Evolutionary conservation across 1,140 invertebrate genomes (phyloP).

Genomic region (Lucilia cuprina): DNA sequence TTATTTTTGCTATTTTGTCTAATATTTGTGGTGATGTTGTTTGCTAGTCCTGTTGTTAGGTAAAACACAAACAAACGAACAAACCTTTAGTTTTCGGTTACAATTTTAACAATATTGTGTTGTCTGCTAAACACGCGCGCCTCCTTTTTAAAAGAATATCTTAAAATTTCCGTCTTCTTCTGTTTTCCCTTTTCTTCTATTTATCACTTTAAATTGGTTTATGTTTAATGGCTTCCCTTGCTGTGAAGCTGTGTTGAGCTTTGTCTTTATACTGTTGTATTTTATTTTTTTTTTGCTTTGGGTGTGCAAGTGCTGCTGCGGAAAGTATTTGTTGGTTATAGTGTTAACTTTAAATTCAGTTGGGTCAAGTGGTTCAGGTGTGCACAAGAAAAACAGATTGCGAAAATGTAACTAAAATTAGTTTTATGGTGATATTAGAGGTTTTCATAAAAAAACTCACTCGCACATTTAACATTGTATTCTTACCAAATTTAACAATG

Average conservation of each 20-base stretch:
- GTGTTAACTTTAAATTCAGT: conserved; percentile 17
- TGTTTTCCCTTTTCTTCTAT: neutral
- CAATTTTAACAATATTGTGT: neutral
- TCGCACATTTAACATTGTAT: neutral
- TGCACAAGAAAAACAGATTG: conserved; percentile 34
- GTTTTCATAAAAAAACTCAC: neutral
- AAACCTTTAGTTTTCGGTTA: neutral
- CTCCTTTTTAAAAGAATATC: too few species aligned
- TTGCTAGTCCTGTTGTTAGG: neutral
- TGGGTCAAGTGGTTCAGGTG: conserved; percentile 31
- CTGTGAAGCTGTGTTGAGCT: neutral
- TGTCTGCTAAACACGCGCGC: too few species aligned
- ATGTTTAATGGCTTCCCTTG: neutral
- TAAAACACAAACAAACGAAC: neutral
- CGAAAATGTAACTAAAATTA: conserved; percentile 35
- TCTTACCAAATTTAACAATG: too few species aligned
- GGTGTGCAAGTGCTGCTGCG: too few species aligned
- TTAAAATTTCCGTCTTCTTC: neutral
- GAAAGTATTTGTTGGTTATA: neutral
- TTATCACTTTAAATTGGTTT: too few species aligned
- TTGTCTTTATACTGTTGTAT: neutral
- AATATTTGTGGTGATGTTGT: neutral
- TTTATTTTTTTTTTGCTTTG: too few species aligned
- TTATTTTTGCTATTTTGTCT: neutral
- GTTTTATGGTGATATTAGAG: conserved; percentile 31